Conservation (phyloP, 2,888 invertebrate genomes). For the Eilema sororculum region DNA sequence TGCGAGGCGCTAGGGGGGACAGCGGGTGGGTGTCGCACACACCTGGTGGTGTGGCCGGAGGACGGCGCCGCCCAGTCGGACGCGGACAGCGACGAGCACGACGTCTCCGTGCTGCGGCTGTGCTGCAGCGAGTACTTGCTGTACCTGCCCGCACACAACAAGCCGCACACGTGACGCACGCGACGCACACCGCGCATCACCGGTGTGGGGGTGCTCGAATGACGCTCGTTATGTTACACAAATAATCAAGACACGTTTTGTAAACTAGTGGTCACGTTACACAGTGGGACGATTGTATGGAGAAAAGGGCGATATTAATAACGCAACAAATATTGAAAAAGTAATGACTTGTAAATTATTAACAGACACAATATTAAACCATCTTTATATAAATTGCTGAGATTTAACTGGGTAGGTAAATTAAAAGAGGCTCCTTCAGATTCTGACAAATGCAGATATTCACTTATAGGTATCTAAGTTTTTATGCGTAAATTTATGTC, state of each 20-base stretch:
- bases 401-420: too few species aligned
- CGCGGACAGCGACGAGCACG: constrained; percentile 72
- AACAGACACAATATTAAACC: too few species aligned
- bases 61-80: constrained; percentile 59
- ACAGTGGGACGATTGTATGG: too few species aligned
- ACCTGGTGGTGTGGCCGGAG: constrained; percentile 6
- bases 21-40: background rate
- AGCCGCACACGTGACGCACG: background rate
- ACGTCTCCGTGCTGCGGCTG: constrained; percentile 78
- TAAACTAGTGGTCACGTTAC: too few species aligned
- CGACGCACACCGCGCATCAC: background rate
- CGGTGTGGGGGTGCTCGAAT: background rate
- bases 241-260: background rate
- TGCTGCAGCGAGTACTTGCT: constrained; percentile 83
- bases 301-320: too few species aligned
- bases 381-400: too few species aligned
- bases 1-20: background rate
- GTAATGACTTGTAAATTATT: too few species aligned
- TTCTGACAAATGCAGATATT: too few species aligned
- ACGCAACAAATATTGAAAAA: too few species aligned
- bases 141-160: constrained; percentile 62
- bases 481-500: too few species aligned
- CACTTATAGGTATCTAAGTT: too few species aligned
- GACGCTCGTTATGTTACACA: background rate
- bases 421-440: too few species aligned